Evolutionary conservation across 2,888 invertebrate species (phyloP), one percentile per base, ranked within the genome.

Genomic region (Atethmia centrago): DNA sequence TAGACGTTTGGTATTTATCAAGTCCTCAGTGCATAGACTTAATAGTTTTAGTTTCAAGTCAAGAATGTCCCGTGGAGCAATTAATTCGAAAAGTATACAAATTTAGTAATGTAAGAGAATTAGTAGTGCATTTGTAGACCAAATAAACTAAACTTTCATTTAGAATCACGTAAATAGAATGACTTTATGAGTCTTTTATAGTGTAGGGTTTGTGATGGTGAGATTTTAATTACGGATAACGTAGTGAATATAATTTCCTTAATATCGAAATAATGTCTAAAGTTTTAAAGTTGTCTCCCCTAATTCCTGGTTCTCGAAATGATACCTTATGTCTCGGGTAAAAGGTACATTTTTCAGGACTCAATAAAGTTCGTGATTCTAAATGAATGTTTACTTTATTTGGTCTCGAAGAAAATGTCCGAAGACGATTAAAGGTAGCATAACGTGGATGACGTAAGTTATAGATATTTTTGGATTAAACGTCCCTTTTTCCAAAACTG

Each of bases 401-500:
- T 67, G 69, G 73, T 70, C 51, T 70, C 47, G 31, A 56, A 64
- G 40, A 66, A 56, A 74, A 70, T 61, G 51, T 63, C 47, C n/a
- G 56, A 74, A 36, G 61, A 75, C 16, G 67, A 64, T 75, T 72
- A 76, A 72, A 21, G 63, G 61, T 73, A 71, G 59, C 61, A 56
- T 85, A 80, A 78, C 74, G 79, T 81, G 82, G 76, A 78, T 49
- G 78, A 79, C 82, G 65, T 74, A 74, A 87, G 85, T 82, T 68
- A 80, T 88, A 86, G 81, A 90, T 90, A 90, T 87, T 88, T 88
- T 88, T 88, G 90, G 90, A 90, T 89, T 78, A 74, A 67, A 73
- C 80, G 88, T 91, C 90, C 90, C 82, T 87, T 91, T 88, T 93
- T 90, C 93, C 93, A 93, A 93, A 89, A 90, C 86, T 92, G 86